Evolutionary conservation across 2,888 invertebrate genomes (phyloP).

Genomic region (Scaptomyza caliginosa): DNA sequence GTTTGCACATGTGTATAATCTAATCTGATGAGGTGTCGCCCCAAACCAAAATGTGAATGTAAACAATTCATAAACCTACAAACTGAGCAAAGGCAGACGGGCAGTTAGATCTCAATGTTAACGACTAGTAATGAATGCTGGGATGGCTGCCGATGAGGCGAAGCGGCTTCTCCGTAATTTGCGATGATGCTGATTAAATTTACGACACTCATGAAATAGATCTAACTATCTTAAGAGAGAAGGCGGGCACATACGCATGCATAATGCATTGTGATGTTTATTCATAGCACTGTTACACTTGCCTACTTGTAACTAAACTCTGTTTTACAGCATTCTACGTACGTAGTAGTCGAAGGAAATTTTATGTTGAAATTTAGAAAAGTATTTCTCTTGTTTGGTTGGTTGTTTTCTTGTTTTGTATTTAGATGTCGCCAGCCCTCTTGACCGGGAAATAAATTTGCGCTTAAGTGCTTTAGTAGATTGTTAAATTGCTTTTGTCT

Average conservation of each 20-base stretch:
- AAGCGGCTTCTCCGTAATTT: conserved; percentile 41
- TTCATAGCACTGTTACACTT: conserved; percentile 50
- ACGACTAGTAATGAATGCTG: conserved; percentile 13
- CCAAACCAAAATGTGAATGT: conserved; percentile 21
- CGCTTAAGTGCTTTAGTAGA: conserved; percentile 78
- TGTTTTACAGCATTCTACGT: conserved; percentile 14
- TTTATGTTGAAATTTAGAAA: conserved; percentile 21
- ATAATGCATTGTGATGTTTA: conserved; percentile 54
- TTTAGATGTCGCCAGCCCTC: conserved; percentile 2
- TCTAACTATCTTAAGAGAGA: conserved; percentile 22
- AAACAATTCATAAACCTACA: conserved; percentile 26
- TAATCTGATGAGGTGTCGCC: conserved; percentile 29
- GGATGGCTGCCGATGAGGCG: conserved; percentile 33
- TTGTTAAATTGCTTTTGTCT: conserved; percentile 82
- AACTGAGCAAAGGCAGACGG: conserved; percentile 7
- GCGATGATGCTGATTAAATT: conserved; percentile 59
- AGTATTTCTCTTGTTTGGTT: background rate
- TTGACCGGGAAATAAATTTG: conserved; percentile 56
- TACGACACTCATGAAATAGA: conserved; percentile 46
- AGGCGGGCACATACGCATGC: conserved; percentile 8
- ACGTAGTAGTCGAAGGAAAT: conserved; percentile 6
- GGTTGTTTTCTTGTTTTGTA: background rate
- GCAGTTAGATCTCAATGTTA: background rate
- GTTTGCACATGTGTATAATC: conserved; percentile 10
- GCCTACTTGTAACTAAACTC: conserved; percentile 22